phyloP scores from a whole-genome alignment of 2,888 invertebrate genomes.

The Andrena chrysosceles region DNA sequence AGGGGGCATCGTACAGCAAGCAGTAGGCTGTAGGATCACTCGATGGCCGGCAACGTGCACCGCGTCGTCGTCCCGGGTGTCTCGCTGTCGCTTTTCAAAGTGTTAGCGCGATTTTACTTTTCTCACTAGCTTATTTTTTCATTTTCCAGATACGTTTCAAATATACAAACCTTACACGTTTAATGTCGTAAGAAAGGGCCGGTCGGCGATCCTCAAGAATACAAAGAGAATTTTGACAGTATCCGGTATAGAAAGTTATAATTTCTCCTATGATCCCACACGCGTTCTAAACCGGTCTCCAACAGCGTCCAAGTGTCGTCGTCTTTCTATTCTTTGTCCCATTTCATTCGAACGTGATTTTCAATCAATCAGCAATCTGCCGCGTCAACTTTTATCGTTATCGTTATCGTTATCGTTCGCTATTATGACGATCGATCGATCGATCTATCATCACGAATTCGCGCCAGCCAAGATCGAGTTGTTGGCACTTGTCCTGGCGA shows the following conservation, averaged over 20 bases:
- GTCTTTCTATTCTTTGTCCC: neutral
- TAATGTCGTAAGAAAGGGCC: neutral
- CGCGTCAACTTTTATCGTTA: neutral
- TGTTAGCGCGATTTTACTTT: constrained; percentile 19
- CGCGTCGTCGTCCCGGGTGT: constrained; percentile 81
- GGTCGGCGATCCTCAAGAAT: neutral
- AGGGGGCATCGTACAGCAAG: constrained; percentile 64
- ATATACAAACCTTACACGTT: neutral
- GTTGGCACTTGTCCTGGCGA: no score
- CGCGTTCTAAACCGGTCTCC: neutral
- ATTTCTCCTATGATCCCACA: neutral
- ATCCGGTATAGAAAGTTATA: neutral
- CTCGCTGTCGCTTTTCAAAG: constrained; percentile 68
- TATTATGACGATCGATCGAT: neutral
- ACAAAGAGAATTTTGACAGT: neutral
- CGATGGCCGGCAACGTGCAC: constrained; percentile 81
- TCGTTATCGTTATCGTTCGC: neutral
- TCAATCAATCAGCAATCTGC: neutral
- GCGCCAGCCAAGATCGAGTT: neutral
- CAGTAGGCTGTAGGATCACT: constrained; percentile 65
- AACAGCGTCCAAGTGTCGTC: constrained; percentile 7
- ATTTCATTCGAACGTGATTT: no score
- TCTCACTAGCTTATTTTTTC: neutral
- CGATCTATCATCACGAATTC: neutral
- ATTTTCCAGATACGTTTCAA: neutral